Percentiles rank a stretch among this genome's conserved stretches.
Evolutionary conservation across 2,113 vertebrate species (phyloP).

Genomic region (Bagarius yarrelli): DNA sequence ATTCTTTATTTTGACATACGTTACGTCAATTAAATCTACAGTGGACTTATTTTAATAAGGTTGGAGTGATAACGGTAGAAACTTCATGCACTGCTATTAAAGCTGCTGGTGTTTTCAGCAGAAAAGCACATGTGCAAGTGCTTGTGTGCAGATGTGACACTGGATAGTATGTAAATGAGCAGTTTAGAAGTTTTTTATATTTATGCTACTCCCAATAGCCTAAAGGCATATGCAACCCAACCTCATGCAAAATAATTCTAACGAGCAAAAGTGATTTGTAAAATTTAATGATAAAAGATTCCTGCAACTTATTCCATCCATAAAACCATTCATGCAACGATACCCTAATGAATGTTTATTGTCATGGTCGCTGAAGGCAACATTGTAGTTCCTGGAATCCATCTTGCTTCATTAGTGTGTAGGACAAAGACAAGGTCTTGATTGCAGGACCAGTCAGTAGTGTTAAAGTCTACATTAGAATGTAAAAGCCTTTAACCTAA

Average conservation of each 20-base stretch:
- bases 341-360: background rate
- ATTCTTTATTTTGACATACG: background rate
- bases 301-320: background rate
- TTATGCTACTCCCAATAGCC: constrained; percentile 7
- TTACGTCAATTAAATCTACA: background rate
- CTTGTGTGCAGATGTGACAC: background rate
- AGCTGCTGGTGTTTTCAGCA: background rate
- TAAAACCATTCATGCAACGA: background rate
- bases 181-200: constrained; percentile 24
- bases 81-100: background rate
- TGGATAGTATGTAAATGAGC: constrained; percentile 29
- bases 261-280: constrained; percentile 27
- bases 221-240: constrained; percentile 22
- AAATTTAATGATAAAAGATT: constrained; percentile 21
- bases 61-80: background rate
- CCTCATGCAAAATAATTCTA: constrained; percentile 26
- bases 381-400: background rate
- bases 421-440: background rate
- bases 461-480: background rate
- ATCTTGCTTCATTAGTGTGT: background rate
- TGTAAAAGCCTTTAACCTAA: background rate
- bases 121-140: constrained; percentile 6
- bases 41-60: background rate
- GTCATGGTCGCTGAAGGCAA: background rate
- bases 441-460: background rate